Evolutionary conservation across 2,113 vertebrate genomes (phyloP), one percentile per base, ranked within the genome.

Genomic region (Platycercus adscitus): DNA sequence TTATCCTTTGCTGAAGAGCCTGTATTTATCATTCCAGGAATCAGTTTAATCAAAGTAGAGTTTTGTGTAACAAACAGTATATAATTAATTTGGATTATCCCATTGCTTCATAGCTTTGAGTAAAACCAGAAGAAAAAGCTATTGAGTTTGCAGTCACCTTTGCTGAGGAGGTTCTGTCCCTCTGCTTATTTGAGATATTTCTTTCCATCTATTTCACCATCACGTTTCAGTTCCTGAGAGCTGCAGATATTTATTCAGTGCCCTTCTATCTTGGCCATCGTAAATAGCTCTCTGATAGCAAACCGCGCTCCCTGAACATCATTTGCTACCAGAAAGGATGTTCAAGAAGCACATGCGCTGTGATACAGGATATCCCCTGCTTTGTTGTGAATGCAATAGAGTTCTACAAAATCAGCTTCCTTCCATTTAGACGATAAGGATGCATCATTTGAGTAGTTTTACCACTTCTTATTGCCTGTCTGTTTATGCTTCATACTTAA

Each of bases 251-350:
- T 92, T 97, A 96, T 91, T 89, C 89, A 47, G 82, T 61, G 86
- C 65, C 88, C 86, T 96, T 85, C 91, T 86, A 96, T 93, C 97
- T 85, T 33, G 82, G 73, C 71, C 81, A 91, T 96, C 95, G 7
- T 94, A 96, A 96, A 96, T 71, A 97, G 88, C 85, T 95, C 91
- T 93, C 84, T 88, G 91, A 94, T 97, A 97, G 96, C 81, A 96
- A 95, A 97, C 86, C 61, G 50, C 33, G 37, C 95, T 81, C 93
- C 76, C 17, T 82, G 87, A 91, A 81, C 46, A 53, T 93, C 97
- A 66, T 92, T 92, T 76, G 81, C 80, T 91, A 88, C 89, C 94
- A 95, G 96, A 94, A 95, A 96, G 89, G 91, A 68, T 96, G 88
- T 96, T 96, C 52, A 50, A 93, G 71, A 84, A 93, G 95, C 96